Conservation (phyloP, 1,140 invertebrate genomes). For the Drosophila aff. region DNA sequence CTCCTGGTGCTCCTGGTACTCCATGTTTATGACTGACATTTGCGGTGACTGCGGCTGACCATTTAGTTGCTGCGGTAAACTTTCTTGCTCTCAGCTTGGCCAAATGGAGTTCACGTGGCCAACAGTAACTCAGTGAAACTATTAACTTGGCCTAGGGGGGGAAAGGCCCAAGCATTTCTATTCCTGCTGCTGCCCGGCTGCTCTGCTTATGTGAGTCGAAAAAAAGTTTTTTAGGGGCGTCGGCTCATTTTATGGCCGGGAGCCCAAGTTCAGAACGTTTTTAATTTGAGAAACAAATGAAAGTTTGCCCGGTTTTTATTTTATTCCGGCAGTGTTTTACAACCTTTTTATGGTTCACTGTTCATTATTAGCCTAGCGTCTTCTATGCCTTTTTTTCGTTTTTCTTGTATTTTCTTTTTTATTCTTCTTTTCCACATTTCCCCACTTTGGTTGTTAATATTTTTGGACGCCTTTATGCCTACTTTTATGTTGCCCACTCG, state of each 20-base stretch:
- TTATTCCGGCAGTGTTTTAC: constrained; percentile 53
- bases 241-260: constrained; percentile 60
- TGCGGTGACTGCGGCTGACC: constrained; percentile 72
- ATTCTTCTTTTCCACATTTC: constrained; percentile 26
- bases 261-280: constrained; percentile 49
- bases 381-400: constrained; percentile 46
- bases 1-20: constrained; percentile 9
- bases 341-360: constrained; percentile 83
- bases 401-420: constrained; percentile 8
- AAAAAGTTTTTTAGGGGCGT: constrained; percentile 55
- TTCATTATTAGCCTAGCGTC: constrained; percentile 75
- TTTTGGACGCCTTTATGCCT: constrained; percentile 77
- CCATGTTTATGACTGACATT: constrained; percentile 80
- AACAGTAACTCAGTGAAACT: constrained; percentile 61
- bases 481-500: constrained; percentile 78
- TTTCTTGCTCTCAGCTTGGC: constrained; percentile 63
- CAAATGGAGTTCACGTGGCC: constrained; percentile 72
- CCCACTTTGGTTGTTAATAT: constrained; percentile 70
- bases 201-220: constrained; percentile 3
- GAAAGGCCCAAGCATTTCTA: constrained; percentile 18
- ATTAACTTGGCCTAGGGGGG: constrained; percentile 50
- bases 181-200: background rate
- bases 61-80: constrained; percentile 60
- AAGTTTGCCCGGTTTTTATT: constrained; percentile 64
- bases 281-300: constrained; percentile 82